phyloP scores from a whole-genome alignment of 35 echinoderm and acorn worm genomes.

The Strongylocentrotus purpuratus region DNA sequence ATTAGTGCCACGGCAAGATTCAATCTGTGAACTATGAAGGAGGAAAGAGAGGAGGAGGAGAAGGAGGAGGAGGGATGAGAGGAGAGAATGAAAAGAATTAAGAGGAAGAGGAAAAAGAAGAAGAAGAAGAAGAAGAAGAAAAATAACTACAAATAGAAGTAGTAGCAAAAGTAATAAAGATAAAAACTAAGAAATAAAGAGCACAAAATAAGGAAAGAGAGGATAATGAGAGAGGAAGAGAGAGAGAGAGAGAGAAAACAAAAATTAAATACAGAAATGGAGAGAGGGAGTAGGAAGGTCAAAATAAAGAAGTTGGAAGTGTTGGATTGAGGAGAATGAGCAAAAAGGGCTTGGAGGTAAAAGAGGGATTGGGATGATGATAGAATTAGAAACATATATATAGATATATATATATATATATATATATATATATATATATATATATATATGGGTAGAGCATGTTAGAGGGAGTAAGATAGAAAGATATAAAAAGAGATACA shows the following conservation, averaged over 20 bases:
- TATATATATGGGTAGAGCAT: no score
- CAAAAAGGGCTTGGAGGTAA: background rate
- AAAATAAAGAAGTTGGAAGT: no score
- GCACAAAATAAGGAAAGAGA: background rate
- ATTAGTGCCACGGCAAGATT: no score
- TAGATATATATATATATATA: no score
- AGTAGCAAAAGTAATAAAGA: background rate
- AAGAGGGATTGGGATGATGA: no score
- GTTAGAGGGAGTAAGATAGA: no score
- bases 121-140: background rate
- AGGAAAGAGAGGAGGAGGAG: background rate
- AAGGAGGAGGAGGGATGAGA: conserved; percentile 12
- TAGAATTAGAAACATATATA: no score
- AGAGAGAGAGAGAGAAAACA: background rate
- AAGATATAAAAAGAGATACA: no score
- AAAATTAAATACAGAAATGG: background rate
- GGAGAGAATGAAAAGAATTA: background rate
- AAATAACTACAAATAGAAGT: background rate
- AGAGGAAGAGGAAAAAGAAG: background rate
- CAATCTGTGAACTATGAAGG: no score
- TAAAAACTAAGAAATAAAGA: background rate
- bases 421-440: no score
- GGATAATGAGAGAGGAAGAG: background rate
- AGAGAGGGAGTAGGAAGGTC: background rate
- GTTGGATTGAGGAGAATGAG: no score